phyloP scores from a whole-genome alignment of 2,888 invertebrate species.

The Ormyrus rosae region DNA sequence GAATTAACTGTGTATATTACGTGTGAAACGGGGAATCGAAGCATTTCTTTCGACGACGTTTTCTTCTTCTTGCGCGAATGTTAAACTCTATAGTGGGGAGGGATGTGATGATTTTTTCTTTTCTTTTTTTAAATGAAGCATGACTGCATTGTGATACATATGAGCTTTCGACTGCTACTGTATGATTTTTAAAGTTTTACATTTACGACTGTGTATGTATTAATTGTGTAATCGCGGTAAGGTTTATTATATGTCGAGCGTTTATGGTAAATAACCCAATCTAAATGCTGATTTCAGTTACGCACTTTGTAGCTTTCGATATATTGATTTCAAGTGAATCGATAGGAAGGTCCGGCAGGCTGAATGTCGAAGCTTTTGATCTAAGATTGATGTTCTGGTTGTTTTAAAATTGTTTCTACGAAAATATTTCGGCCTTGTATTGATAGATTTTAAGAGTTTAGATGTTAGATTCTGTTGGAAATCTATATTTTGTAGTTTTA shows the following conservation, averaged over 20 bases:
- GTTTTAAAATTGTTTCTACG: no score
- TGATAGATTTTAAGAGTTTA: no score
- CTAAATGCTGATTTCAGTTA: no score
- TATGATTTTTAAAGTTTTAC: neutral
- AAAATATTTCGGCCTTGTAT: no score
- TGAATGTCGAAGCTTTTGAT: no score
- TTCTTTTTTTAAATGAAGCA: slow-evolving; percentile 3
- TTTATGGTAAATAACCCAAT: no score
- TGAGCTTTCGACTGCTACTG: slow-evolving; percentile 31
- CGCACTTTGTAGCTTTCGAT: no score
- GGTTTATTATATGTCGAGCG: no score
- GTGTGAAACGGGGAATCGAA: slow-evolving; percentile 42
- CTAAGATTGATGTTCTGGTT: no score
- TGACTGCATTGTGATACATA: slow-evolving; percentile 18
- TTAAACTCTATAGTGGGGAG: neutral
- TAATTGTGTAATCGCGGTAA: neutral
- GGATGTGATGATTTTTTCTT: slow-evolving; percentile 20
- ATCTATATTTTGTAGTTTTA: neutral
- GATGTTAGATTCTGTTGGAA: neutral
- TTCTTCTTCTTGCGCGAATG: neutral
- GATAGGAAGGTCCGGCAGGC: no score
- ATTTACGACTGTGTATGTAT: neutral
- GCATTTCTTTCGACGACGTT: slow-evolving; percentile 6
- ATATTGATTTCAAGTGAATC: no score
- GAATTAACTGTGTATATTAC: slow-evolving; percentile 15